phyloP scores from a whole-genome alignment of 2,113 vertebrate species.

The Laticauda laticaudata region DNA sequence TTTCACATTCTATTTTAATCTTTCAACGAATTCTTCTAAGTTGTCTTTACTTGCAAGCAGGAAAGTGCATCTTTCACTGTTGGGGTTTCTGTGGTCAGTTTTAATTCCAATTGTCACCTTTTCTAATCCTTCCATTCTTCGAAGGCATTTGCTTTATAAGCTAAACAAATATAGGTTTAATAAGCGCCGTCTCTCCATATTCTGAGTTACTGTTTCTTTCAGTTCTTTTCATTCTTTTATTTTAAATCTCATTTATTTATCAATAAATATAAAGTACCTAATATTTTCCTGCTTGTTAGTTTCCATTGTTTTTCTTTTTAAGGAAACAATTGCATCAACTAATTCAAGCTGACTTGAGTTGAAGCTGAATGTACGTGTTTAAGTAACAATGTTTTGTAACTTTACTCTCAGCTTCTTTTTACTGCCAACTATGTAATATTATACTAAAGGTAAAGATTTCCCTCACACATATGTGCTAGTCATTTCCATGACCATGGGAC shows the following conservation, averaged over 20 bases:
- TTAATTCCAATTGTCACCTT: neutral
- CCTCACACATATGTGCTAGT: no score
- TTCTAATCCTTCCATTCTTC: neutral
- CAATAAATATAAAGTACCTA: neutral
- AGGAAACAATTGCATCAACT: neutral
- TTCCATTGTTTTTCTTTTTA: neutral
- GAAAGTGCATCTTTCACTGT: neutral
- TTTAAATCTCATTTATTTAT: neutral
- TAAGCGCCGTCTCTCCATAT: neutral
- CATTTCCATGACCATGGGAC: neutral
- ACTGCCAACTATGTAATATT: neutral
- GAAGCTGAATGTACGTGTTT: neutral
- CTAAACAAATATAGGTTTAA: neutral
- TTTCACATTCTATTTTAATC: neutral
- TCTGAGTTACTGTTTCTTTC: neutral
- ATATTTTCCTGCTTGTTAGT: neutral
- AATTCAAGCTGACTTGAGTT: neutral
- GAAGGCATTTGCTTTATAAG: neutral
- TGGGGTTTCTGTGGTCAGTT: neutral
- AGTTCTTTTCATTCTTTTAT: neutral
- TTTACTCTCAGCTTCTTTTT: neutral
- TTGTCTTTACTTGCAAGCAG: neutral
- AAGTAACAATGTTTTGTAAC: neutral
- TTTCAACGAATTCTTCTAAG: neutral
- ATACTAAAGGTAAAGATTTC: neutral